phyloP scores from a whole-genome alignment of 1,140 invertebrate species.

The Drosophila pachea region DNA sequence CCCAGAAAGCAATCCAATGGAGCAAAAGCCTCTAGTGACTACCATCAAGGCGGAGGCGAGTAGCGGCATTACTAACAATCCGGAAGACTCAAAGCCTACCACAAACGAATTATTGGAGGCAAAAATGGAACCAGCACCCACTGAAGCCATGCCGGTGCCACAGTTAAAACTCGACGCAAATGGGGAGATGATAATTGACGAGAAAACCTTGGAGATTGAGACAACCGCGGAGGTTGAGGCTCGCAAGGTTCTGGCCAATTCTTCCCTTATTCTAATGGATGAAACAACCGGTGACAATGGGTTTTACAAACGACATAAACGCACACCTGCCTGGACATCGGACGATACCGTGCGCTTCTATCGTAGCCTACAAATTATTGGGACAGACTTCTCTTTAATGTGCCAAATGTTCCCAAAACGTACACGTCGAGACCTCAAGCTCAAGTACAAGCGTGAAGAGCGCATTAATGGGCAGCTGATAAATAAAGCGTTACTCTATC shows the following conservation, averaged over 20 bases:
- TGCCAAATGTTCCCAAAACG: conserved; percentile 88
- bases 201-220: conserved; percentile 91
- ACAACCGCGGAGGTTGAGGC: conserved; percentile 83
- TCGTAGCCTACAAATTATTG: conserved; percentile 90
- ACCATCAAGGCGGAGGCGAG: conserved; percentile 61
- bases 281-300: conserved; percentile 82
- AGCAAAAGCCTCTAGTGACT: conserved; percentile 66
- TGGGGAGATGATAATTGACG: conserved; percentile 91
- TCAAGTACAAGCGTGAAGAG: conserved; percentile 81
- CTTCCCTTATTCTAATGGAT: conserved; percentile 84
- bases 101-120: conserved; percentile 39
- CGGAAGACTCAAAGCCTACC: conserved; percentile 51
- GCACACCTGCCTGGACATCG: conserved; percentile 84
- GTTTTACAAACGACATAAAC: conserved; percentile 83
- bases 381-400: conserved; percentile 95
- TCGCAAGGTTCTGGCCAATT: conserved; percentile 83
- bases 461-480: conserved; percentile 77
- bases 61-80: neutral
- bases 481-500: conserved; percentile 79
- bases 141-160: conserved; percentile 83
- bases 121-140: conserved; percentile 29
- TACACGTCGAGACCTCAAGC: conserved; percentile 88
- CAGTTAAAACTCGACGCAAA: conserved; percentile 93
- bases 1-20: conserved; percentile 86
- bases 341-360: conserved; percentile 92